Base-by-base conservation (phyloP, 1,140 invertebrate species). In the Colletes gigas region DNA sequence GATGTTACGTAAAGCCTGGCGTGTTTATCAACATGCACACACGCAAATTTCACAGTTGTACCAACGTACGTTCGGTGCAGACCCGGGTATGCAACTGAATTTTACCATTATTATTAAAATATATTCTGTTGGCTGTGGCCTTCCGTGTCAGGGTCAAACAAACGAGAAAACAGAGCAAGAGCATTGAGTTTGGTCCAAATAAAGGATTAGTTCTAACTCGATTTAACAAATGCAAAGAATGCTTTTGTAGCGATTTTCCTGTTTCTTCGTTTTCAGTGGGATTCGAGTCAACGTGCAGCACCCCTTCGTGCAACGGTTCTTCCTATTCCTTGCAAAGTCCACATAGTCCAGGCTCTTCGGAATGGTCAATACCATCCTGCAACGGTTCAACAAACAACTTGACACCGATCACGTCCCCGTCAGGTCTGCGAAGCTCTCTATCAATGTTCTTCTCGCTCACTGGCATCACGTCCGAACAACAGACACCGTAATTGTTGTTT, bases 1-100 rank as follows among this genome's bases (percentile, higher is more conserved):
- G 96, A 94, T 95, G 78, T 91, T 97, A 63, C 91, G 96, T 14
- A 96, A 95, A 90, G 96, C 96, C 0, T 97, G 96, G 96, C 95
- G 96, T 88, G 94, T 96, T 78, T 97, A 97, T 89, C 95, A 96
- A 75, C 95, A 95, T 87, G 94, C 95, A 12, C 95, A 96, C 83
- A 94, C 93, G 68, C 95, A 96, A 83, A 94, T 96, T 62, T 89
- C 93, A 3, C 89, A 93, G 39, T 80, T 96, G 0, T 94, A 96
- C 83, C 88, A 92, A 54, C 91, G 92, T 80, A 91, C 91, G 15
- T 94, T 93, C 78, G 92, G 91, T 63, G 85, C 70, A 30, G 88
- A 72, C 83, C 89, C 88, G 8, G 91, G 91, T 92, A 81, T 55
- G 78, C 71, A 55, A 82, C 67, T 39, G 21, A 21, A 17, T 50